Base-by-base conservation (phyloP, 1,140 invertebrate genomes). In the Bombus cullumanus region DNA sequence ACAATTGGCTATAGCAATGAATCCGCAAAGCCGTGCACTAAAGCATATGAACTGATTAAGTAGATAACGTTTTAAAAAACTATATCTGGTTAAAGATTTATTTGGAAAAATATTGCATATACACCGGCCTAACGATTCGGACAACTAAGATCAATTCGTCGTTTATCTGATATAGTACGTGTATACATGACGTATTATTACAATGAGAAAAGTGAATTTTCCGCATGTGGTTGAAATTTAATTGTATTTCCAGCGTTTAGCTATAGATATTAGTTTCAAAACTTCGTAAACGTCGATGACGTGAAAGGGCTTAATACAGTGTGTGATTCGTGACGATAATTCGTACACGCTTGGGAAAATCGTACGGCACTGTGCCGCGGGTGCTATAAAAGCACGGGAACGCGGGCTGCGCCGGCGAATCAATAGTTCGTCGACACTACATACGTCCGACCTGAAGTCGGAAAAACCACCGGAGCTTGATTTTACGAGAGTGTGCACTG, bases 391-490 rank as follows among this genome's bases (percentile, higher is more conserved):
- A 80, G 66, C 31, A 73, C n/a, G 72, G 37, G 72, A 76, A 53
- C 57, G 57, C 64, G 83, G 88, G 37, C 62, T 68, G 75, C 80
- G 71, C 85, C 37, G 83, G 71, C 86, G 86, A 94, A 94, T 94
- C 94, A 92, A 94, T 94, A 94, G 93, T 94, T 94, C 92, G 94
- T 94, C 93, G 93, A 94, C 93, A 93, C 93, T 85, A 86, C 47
- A 53, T 22, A 53, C 43, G 64, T 80, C 34, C 89, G 76, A 83
- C 80, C 83, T 57, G 82, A 88, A 90, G 75, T 88, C 82, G 86
- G 71, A 83, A 76, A 87, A 90, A 85, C 75, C 79, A 59, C 34
- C 6, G 28, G 53, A n/a, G 68, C 43, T 76, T 13, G 34, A 75
- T 77, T 83, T 89, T 81, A 76, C 43, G 78, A 73, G 43, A 72